Base-by-base conservation (phyloP, 2,113 vertebrate genomes). In the Speoplatyrhinus poulsoni region DNA sequence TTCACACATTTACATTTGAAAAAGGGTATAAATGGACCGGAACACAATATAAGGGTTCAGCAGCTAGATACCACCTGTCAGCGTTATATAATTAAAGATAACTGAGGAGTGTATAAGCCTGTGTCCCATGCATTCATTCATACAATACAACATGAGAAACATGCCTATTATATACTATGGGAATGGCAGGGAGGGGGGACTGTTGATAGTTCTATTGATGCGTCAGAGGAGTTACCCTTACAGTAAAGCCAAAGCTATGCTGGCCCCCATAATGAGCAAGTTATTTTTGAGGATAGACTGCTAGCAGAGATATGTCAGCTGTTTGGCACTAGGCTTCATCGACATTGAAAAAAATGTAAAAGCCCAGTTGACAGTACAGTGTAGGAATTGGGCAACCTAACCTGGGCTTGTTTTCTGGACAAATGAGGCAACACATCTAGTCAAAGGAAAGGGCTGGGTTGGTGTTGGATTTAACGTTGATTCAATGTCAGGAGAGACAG, bases 221-320 rank as follows among this genome's bases (percentile, higher is more conserved):
- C 68, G 9, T n/a, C 62, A 63, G 65, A 59, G 49, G 46, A 75
- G 70, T 72, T 69, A 60, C 59, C 77, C 78, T 58, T 73, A 71
- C 47, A 47, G 75, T 75, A 65, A 68, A 78, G 66, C 85, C 72
- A 65, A 73, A 69, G 72, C 85, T 92, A 90, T 92, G 84, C 89
- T 87, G 89, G 79, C 82, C 54, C 71, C 80, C 79, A 80, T 75
- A 87, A 85, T 89, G 87, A 90, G 79, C 76, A 73, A 75, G 89
- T 89, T 93, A 92, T 92, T 92, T 92, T 92, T 67, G 90, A 90
- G 60, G 82, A 67, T 72, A 85, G 89, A 77, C 75, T 90, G 85
- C 79, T 85, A 70, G 81, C 87, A 84, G 75, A 89, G 87, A 90
- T 87, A 89, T 90, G 91, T 90, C 92, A 93, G 92, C 92, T 93